Base-by-base conservation (phyloP, 2,888 invertebrate species). In the Trissonchulus latispiculum region DNA sequence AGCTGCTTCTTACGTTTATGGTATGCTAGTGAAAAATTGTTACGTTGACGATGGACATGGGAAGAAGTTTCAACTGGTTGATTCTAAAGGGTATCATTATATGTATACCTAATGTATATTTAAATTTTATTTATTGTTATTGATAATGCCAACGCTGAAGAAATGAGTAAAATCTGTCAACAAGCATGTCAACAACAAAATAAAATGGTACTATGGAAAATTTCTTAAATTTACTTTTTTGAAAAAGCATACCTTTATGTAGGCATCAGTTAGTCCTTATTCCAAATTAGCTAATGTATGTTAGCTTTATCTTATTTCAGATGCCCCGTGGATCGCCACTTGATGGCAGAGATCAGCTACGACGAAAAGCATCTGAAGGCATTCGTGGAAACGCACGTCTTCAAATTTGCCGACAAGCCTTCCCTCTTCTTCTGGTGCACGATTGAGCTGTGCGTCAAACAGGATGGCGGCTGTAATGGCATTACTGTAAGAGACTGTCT, bases 11-110 rank as follows among this genome's bases (percentile, higher is more conserved):
- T 78, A 76, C 48, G 77, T 81, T 15, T 82, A 80, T 74, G 81
- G 81, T 15, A 77, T 82, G 69, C 74, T 82, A 64, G 79, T 82
- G 64, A 81, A 82, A 75, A 79, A 78, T 66, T 82, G 82, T 72
- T 82, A 77, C 74, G 82, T 82, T 18, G 82, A 82, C 73, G 82
- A 82, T 73, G 82, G 82, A 0, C 77, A 76, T n/a, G 82, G 82
- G 1, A 81, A 81, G 72, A 77, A 78, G 33, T 80, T 82, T 74
- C 78, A 80, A 62, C 75, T 82, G 71, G 77, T 82, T 23, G 80
- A 82, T 75, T 80, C 80, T 67, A 64, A 78, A 71, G 82, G 81
- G 81, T 80, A 31, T 31, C n/a, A n/a, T n/a, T n/a, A n/a, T n/a
- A n/a, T n/a, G n/a, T n/a, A n/a, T n/a, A n/a, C n/a, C n/a, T n/a